These are phyloP conservation scores for Thyatira batis DNA, from an alignment of 2,888 invertebrate species.

Conservation along the genomic window DNA sequence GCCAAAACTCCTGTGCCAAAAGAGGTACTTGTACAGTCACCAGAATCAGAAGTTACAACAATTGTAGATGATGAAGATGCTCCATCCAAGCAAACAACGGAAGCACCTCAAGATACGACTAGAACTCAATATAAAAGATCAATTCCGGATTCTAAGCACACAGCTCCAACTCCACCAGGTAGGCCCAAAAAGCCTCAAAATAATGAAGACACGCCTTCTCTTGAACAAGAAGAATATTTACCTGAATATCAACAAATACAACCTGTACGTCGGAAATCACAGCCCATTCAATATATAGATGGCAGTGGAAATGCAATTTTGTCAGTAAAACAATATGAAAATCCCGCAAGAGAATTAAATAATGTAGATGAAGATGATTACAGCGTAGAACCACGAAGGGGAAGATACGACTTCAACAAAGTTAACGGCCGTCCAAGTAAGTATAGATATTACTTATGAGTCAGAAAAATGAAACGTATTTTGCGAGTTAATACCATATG, in stretches of 20 bases:
- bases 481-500: no score
- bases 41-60: neutral
- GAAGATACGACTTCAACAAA: conserved; percentile 16
- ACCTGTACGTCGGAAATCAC: no score
- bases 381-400: conserved; percentile 2
- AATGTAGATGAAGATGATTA: neutral
- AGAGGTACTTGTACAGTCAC: neutral
- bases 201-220: no score
- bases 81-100: neutral
- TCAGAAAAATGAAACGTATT: no score
- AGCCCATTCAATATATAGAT: neutral
- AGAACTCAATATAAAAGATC: neutral
- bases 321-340: neutral
- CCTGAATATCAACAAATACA: no score
- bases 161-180: neutral
- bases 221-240: no score
- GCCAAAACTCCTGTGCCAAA: neutral
- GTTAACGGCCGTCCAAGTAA: conserved; percentile 1
- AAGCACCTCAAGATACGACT: neutral
- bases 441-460: neutral
- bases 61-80: neutral
- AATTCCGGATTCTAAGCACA: neutral
- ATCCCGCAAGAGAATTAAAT: neutral
- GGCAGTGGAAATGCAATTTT: neutral
- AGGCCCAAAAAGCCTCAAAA: neutral